Conservation (phyloP, 2,113 vertebrate genomes). For the Platichthys flesus region DNA sequence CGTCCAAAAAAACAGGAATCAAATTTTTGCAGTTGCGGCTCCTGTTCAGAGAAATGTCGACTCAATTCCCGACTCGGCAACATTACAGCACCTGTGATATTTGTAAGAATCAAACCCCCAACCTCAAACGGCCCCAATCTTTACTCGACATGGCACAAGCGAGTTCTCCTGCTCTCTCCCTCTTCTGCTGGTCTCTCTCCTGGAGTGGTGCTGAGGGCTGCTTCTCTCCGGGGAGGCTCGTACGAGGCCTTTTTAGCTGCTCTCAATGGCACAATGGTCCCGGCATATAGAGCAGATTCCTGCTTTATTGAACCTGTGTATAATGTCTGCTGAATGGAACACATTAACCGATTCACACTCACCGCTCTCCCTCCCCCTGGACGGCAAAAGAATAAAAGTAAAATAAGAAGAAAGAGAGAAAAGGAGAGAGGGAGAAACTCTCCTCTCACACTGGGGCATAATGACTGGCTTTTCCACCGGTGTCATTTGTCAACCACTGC, state of each 20-base stretch:
- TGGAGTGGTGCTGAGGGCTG: conserved; percentile 69
- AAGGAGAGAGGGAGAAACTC: not conserved
- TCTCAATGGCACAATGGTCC: conserved; percentile 77
- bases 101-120: conserved; percentile 36
- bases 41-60: no score
- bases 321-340: conserved; percentile 78
- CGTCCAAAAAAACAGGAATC: no score
- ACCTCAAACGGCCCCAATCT: not conserved
- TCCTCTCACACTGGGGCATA: conserved; percentile 73
- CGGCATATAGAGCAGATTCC: conserved; percentile 74
- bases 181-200: conserved; percentile 52
- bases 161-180: conserved; percentile 23
- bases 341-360: conserved; percentile 79
- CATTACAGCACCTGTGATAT: conserved; percentile 39
- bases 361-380: conserved; percentile 39
- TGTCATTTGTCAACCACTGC: conserved; percentile 81
- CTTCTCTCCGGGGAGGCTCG: conserved; percentile 55
- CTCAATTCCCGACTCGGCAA: not conserved
- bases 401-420: conserved; percentile 50
- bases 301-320: conserved; percentile 81
- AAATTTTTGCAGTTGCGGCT: no score
- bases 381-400: conserved; percentile 58
- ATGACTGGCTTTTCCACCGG: conserved; percentile 77
- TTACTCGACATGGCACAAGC: conserved; percentile 37
- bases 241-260: conserved; percentile 64